Evolutionary conservation across 2,113 vertebrate genomes (phyloP).

Genomic region (Raja brachyura): DNA sequence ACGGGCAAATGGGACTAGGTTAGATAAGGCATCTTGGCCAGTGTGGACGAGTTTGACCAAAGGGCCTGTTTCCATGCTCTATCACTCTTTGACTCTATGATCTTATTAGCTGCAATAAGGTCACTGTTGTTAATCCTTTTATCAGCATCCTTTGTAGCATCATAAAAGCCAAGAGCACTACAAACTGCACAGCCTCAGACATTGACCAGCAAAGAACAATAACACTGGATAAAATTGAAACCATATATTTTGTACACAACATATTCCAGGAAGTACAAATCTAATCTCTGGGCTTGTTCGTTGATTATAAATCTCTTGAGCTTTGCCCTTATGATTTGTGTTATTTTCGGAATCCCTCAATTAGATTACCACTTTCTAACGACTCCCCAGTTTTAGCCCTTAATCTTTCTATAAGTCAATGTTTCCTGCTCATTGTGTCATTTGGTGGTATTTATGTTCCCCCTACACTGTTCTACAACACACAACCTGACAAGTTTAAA

Average conservation of each 20-base stretch:
- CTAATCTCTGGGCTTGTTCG: background rate
- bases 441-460: background rate
- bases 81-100: no score
- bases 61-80: no score
- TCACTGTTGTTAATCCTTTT: background rate
- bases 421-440: background rate
- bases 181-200: background rate
- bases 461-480: background rate
- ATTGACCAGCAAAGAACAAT: background rate
- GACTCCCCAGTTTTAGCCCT: background rate
- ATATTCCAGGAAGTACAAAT: background rate
- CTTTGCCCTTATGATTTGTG: background rate
- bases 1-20: no score
- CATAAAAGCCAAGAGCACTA: background rate
- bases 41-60: no score
- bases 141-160: background rate
- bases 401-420: background rate
- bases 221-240: constrained; percentile 6
- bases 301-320: background rate
- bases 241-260: background rate
- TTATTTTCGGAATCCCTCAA: background rate
- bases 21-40: no score
- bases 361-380: background rate
- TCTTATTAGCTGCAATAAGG: background rate
- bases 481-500: background rate